Evolutionary conservation across 2,797 vertebrate species (phyloP), one percentile per base, ranked within the genome.

Genomic region (Siniperca obscura): DNA sequence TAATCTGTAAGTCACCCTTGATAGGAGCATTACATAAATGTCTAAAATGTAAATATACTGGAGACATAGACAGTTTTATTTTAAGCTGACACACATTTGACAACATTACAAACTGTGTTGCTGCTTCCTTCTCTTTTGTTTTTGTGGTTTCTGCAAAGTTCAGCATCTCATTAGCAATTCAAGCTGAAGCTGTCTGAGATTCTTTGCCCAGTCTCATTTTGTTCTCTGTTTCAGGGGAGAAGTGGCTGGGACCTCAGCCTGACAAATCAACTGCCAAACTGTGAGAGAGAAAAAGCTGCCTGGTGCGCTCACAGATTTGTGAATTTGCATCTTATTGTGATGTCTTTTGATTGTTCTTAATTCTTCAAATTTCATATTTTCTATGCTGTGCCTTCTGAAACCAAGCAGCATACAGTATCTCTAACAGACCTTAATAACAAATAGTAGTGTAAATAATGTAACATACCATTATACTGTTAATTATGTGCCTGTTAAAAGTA

Each of bases 211-310:
- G 48, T 66, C 46, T 46, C 8, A 11, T 70, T 59, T 66, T 68
- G 71, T 42, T 89, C 55, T 89, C 52, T 92, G 61, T 95, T 93
- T 69, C 90, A 98, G 98, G 98, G 85, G 97, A 99, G 91, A 96
- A 96, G 92, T 98, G 98, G 98, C 76, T 96, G 62, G 98, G 98
- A 75, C 98, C 98, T 61, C 93, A 94, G 19, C 97, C 97, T 5
- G 17, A 30, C 36, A 84, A 86, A 22, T 30, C 72, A 11, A 48
- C 83, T 68, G 77, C 93, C 69, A 95, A 94, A 76, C 85, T 96
- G 74, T 95, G 87, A 94, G 67, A 94, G 67, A 53, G 13, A 7
- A 27, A 53, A 38, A 53, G 1, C 44, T 74, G 68, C 78, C 62
- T 22, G 0, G 2, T 50, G 19, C 56, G 14, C 22, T 69, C 8